Percentiles rank a stretch among this genome's conserved stretches.
Conservation (phyloP, 2,888 invertebrate genomes). For the Mesodorylaimus sp. region DNA sequence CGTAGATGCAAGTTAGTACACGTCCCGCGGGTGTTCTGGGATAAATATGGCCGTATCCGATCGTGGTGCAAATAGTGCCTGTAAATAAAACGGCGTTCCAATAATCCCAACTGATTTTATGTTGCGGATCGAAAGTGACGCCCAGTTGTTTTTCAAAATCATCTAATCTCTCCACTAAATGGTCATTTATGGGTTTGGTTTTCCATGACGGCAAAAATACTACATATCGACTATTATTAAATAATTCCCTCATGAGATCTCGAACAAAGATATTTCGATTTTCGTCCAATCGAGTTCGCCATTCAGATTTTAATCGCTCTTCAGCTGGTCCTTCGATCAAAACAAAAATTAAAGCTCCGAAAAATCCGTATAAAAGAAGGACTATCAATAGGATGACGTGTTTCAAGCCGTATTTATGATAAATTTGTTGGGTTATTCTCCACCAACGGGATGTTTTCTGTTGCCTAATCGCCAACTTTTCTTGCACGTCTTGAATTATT, state of each 20-base stretch:
- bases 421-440: constrained; percentile 1
- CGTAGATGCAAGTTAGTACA: constrained; percentile 2
- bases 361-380: background rate
- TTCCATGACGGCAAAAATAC: background rate
- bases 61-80: background rate
- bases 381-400: constrained; percentile 1
- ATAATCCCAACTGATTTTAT: constrained; percentile 23
- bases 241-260: constrained; percentile 2
- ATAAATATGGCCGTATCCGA: background rate
- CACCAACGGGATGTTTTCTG: background rate
- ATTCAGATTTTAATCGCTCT: background rate
- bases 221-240: constrained; percentile 7
- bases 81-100: constrained; percentile 26
- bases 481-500: too few species aligned
- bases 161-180: constrained; percentile 5
- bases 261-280: background rate
- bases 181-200: background rate
- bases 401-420: constrained; percentile 8
- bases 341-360: constrained; percentile 5
- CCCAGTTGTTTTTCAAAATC: constrained; percentile 20
- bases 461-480: background rate
- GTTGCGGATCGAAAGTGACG: constrained; percentile 19
- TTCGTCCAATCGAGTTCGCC: background rate
- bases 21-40: background rate
- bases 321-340: constrained; percentile 7